Evolutionary conservation across 2,113 vertebrate genomes (phyloP).

Genomic region (Capreolus pygargus): DNA sequence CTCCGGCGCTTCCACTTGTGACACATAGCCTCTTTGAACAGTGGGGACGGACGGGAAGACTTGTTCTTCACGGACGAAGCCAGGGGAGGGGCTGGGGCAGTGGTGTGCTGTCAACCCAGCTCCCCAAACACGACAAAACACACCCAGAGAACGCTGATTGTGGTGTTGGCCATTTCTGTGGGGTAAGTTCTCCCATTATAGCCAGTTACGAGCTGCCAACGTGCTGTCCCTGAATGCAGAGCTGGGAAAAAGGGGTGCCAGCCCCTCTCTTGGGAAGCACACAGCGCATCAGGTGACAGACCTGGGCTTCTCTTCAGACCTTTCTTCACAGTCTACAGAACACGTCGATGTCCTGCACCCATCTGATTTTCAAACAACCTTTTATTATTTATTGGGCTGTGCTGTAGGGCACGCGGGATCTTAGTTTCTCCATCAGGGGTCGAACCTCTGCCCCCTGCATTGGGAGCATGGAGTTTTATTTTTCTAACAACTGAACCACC

Average conservation of each 20-base stretch:
- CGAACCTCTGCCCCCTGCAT: neutral
- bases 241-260: accelerated
- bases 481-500: neutral
- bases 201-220: neutral
- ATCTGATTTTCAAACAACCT: neutral
- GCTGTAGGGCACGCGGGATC: neutral
- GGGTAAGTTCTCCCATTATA: neutral
- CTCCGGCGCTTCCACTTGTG: neutral
- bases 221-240: accelerated
- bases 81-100: neutral
- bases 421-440: neutral
- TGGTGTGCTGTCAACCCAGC: neutral
- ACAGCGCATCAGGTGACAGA: neutral
- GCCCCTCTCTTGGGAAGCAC: neutral
- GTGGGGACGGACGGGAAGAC: neutral
- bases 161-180: no score
- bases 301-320: neutral
- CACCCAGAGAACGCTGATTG: neutral
- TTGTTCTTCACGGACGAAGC: neutral
- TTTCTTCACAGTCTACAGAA: neutral
- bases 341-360: accelerated
- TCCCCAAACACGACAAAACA: neutral
- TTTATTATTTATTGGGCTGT: neutral
- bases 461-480: neutral
- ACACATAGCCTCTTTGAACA: neutral